Conservation (phyloP, 2,888 invertebrate species). For the Drosophila niveifrons region DNA sequence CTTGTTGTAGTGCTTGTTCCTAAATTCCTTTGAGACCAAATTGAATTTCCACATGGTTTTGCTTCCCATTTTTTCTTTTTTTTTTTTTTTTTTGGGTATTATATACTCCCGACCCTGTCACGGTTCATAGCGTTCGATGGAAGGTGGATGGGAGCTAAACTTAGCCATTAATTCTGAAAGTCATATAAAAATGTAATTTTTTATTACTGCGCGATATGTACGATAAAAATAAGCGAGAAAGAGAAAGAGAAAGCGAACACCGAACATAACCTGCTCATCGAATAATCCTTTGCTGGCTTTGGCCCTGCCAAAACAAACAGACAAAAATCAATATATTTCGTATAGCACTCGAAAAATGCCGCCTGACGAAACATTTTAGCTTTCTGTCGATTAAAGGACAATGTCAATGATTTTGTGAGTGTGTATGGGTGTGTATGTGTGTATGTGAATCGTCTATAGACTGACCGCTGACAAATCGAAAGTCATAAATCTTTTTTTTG, state of each 20-base stretch:
- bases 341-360: constrained; percentile 12
- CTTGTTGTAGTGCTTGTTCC: constrained; percentile 3
- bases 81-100: constrained; percentile 3
- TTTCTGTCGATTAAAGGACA: constrained; percentile 21
- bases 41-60: constrained; percentile 64
- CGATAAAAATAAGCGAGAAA: not conserved
- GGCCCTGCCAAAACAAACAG: constrained; percentile 72
- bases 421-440: not conserved
- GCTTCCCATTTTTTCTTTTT: constrained; percentile 7
- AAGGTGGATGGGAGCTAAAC: constrained; percentile 6
- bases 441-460: not conserved
- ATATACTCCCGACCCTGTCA: constrained; percentile 9
- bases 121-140: constrained; percentile 22
- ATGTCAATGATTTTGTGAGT: not conserved
- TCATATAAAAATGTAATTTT: constrained; percentile 47
- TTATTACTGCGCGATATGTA: constrained; percentile 20
- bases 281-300: constrained; percentile 32
- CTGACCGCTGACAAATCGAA: constrained; percentile 25
- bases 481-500: constrained; percentile 8
- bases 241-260: not conserved
- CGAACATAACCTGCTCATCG: constrained; percentile 7
- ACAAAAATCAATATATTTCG: constrained; percentile 74
- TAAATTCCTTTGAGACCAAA: constrained; percentile 48
- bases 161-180: constrained; percentile 60
- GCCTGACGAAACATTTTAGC: constrained; percentile 31